Percentiles rank a stretch among this genome's conserved stretches.
phyloP scores from a whole-genome alignment of 1,140 invertebrate genomes.

The Gryon sp. region DNA sequence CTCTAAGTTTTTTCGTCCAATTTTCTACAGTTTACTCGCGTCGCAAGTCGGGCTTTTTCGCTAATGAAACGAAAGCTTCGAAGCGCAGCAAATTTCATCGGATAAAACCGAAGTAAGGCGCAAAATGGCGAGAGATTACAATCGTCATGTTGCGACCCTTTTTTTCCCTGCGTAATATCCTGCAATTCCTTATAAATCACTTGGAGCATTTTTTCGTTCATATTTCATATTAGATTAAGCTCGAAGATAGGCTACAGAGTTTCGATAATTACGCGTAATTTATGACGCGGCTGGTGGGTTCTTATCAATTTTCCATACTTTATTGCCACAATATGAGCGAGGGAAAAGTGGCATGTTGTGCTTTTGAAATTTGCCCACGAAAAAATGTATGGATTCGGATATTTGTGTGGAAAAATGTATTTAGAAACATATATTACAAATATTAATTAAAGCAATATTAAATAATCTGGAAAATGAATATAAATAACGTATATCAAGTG shows the following conservation, averaged over 20 bases:
- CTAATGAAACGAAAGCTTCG: slow-evolving; percentile 63
- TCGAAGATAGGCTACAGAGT: slow-evolving; percentile 21
- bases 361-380: slow-evolving; percentile 18
- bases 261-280: slow-evolving; percentile 42
- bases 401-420: too few species aligned
- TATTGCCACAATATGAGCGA: slow-evolving; percentile 11
- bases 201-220: slow-evolving; percentile 25
- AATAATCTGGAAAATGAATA: too few species aligned
- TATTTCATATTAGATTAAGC: slow-evolving; percentile 41
- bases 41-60: slow-evolving; percentile 39
- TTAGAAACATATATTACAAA: too few species aligned
- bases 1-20: slow-evolving; percentile 19
- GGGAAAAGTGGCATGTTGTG: background rate
- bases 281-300: background rate
- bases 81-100: slow-evolving; percentile 47
- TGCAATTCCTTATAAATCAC: slow-evolving; percentile 48
- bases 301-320: slow-evolving; percentile 7
- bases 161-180: slow-evolving; percentile 41
- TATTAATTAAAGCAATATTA: too few species aligned
- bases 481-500: too few species aligned
- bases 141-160: slow-evolving; percentile 25
- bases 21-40: slow-evolving; percentile 45
- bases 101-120: slow-evolving; percentile 34
- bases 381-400: slow-evolving; percentile 18
- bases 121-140: slow-evolving; percentile 47